A percentile compares a stretch with the other conserved stretches of the same genome.
phyloP scores from a whole-genome alignment of 1,140 invertebrate species.

The Drosophila funebris region DNA sequence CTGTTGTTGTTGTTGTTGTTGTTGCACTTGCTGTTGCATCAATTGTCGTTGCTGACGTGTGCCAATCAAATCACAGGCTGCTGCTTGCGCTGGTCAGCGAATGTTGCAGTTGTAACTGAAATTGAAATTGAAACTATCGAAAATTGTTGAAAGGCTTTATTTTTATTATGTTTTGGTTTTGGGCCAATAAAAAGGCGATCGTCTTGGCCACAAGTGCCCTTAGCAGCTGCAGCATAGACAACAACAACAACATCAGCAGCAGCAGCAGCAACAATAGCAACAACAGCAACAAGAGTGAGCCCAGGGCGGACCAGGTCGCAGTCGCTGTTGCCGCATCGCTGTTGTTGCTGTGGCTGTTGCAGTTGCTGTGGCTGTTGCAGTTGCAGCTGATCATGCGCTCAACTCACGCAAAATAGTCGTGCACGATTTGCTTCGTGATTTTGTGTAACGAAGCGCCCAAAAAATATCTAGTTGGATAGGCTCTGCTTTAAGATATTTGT shows the following conservation, averaged over 20 bases:
- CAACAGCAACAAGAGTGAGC: conserved; percentile 1
- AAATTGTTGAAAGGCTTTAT: conserved; percentile 11
- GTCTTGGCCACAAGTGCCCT: conserved; percentile 18
- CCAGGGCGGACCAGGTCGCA: conserved; percentile 24
- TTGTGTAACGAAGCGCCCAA: conserved; percentile 82
- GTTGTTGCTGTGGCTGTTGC: background rate
- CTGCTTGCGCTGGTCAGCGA: background rate
- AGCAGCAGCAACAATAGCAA: background rate
- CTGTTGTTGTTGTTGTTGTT: background rate
- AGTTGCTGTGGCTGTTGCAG: conserved; percentile 39
- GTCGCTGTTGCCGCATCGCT: conserved; percentile 2
- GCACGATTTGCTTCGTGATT: conserved; percentile 83
- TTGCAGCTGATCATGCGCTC: conserved; percentile 80
- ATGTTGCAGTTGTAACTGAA: background rate
- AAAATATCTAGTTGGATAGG: conserved; percentile 63
- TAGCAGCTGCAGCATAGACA: conserved; percentile 18
- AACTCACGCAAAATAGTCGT: conserved; percentile 84
- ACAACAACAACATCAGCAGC: background rate
- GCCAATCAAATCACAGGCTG: conserved; percentile 29
- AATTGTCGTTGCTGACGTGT: conserved; percentile 13
- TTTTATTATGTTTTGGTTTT: background rate
- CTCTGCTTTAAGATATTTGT: conserved; percentile 30
- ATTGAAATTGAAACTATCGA: conserved; percentile 9
- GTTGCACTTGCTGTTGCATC: conserved; percentile 7
- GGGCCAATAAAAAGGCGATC: conserved; percentile 32